Evolutionary conservation across 2,113 vertebrate species (phyloP).

Genomic region (Caretta caretta): DNA sequence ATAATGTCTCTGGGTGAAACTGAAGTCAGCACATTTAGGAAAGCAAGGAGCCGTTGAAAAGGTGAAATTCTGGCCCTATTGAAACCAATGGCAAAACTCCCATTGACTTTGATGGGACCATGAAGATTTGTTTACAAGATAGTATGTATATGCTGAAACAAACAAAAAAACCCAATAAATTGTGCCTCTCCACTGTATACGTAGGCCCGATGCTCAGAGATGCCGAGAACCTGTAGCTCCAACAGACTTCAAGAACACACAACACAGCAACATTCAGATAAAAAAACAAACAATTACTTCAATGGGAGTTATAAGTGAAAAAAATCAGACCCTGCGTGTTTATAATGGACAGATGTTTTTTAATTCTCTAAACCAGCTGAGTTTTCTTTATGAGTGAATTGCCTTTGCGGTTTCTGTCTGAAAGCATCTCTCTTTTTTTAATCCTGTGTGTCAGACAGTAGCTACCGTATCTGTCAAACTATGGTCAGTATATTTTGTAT

Average conservation of each 20-base stretch:
- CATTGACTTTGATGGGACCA: no score
- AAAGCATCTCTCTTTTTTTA: neutral
- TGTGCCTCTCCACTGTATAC: accelerated
- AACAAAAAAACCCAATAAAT: neutral
- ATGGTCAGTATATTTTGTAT: neutral
- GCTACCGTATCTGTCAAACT: neutral
- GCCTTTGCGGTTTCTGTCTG: neutral
- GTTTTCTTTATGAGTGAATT: neutral
- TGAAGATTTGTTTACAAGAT: neutral
- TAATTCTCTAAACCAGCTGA: neutral
- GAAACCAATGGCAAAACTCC: no score
- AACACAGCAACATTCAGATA: neutral
- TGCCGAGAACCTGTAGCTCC: neutral
- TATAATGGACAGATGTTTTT: neutral
- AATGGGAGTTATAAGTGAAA: neutral
- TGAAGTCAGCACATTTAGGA: no score
- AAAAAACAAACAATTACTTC: neutral
- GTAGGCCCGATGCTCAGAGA: accelerated
- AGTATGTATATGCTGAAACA: neutral
- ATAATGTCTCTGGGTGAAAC: no score
- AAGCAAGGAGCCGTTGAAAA: neutral
- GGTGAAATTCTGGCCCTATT: no score
- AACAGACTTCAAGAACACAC: neutral
- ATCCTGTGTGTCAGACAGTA: neutral
- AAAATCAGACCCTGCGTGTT: neutral